Base-by-base conservation (phyloP, 2,113 vertebrate genomes). In the Nothocercus nigrocapillus region DNA sequence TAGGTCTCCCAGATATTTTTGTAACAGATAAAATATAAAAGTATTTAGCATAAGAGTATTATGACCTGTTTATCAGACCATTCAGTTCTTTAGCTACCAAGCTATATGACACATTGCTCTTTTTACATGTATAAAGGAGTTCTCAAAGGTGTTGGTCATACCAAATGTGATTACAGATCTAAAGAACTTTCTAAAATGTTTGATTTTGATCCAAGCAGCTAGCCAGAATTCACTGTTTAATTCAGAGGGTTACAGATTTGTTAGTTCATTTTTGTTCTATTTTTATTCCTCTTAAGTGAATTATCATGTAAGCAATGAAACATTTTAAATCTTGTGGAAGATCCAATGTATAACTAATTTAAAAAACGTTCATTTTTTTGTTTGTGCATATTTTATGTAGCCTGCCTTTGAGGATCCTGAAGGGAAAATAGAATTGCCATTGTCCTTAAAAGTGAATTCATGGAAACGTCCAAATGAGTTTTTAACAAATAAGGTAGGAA, bases 401-500 rank as follows among this genome's bases (percentile, higher is more conserved):
- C 88, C 95, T 62, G 97, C 96, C 92, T 99, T 99, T 97, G 99
- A 99, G 44, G 99, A 99, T 82, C 99, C 99, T 13, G 99, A 99
- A 92, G 99, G 99, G 70, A 99, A 98, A 95, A 97, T 99, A 94
- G 94, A 96, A 56, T 90, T 99, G 54, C 99, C 99, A 73, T 36
- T 82, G 32, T 98, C 98, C 56, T 63, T 99, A 75, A 99, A 98
- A 96, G 97, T 99, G 49, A 97, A 98, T 97, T 97, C 97, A 47
- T 99, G 99, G 99, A 99, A 98, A 96, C 98, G 99, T 30, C 99
- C 99, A 25, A 83, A 97, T 15, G 99, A 99, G 72, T 98, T 99
- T 96, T 96, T 98, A 81, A 36, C 56, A 67, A 97, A 96, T 84
- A 97, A 96, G 98, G 99, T 98, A 97, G 97, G 97, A 96, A 82